Base-by-base conservation (phyloP, 1,140 invertebrate species). In the Pseudomyrmex flavicornis region DNA sequence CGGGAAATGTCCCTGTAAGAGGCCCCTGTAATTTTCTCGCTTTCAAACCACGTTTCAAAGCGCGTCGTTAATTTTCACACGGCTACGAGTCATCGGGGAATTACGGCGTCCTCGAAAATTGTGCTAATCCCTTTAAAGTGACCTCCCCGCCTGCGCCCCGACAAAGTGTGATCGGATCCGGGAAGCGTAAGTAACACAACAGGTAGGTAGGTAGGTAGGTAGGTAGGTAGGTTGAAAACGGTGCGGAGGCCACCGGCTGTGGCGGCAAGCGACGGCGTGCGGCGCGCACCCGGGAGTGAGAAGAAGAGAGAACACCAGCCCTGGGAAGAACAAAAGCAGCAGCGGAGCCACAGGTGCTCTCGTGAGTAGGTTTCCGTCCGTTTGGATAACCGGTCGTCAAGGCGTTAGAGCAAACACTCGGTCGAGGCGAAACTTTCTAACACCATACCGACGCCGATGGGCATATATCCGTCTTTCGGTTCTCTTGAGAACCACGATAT, bases 81-180 rank as follows among this genome's bases (percentile, higher is more conserved):
- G 69, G 48, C 69, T 77, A 62, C 56, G 52, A 85, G 61, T 63
- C 77, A 62, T 50, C 66, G 20, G 10, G n/a, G 48, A 48, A 66
- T 52, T 20, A 9, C 3, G 62, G 50, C 35, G 58, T 62, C 56
- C 15, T 85, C 86, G 82, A 88, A 90, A 91, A 90, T 90, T 85
- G 84, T 88, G 86, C 84, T 91, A 91, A 92, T 92, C 90, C 87
- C 87, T 91, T 92, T 91, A 91, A 92, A 91, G 89, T 66, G 87
- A 90, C 62, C n/a, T 2, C 50, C 75, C 46, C 84, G 62, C 35
- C 73, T 54, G 75, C 48, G 75, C 84, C 68, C 58, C 58, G 84
- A 86, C 44, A 4, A 70, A 72, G 66, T 72, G 86, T 83, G 86
- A 91, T 91, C 83, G 66, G 87, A 0, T 17, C 48, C 86, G 82